Evolutionary conservation across 2,888 invertebrate genomes (phyloP).

Genomic region (Eudasyphora cyanicolor): DNA sequence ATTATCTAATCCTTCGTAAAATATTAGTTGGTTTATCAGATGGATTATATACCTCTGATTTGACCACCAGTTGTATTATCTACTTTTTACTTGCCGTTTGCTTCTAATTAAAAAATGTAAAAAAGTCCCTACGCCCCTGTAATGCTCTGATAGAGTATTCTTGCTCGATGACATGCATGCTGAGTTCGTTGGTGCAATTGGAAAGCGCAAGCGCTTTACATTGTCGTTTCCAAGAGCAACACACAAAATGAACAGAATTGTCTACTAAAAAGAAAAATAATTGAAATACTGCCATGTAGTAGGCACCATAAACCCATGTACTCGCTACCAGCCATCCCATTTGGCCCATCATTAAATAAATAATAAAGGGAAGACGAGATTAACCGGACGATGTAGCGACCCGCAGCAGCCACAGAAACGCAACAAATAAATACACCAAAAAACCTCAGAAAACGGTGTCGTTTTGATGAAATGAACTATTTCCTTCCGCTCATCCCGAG

Average conservation of each 20-base stretch:
- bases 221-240: neutral
- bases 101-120: no score
- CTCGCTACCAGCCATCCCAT: neutral
- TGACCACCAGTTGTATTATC: no score
- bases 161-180: neutral
- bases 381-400: neutral
- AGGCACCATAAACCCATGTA: no score
- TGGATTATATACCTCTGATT: no score
- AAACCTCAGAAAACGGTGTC: neutral
- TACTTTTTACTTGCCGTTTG: no score
- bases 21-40: no score
- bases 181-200: slow-evolving; percentile 45
- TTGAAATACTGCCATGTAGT: no score
- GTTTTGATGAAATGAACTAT: slow-evolving; percentile 1
- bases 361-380: neutral
- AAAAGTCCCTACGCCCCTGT: no score
- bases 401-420: neutral
- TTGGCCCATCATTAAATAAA: neutral
- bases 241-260: neutral
- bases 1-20: no score
- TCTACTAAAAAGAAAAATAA: neutral
- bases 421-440: neutral
- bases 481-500: neutral
- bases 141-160: no score
- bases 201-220: slow-evolving; percentile 56